Base-by-base conservation (phyloP, 2,113 vertebrate species). In the Phyllostomus discolor region DNA sequence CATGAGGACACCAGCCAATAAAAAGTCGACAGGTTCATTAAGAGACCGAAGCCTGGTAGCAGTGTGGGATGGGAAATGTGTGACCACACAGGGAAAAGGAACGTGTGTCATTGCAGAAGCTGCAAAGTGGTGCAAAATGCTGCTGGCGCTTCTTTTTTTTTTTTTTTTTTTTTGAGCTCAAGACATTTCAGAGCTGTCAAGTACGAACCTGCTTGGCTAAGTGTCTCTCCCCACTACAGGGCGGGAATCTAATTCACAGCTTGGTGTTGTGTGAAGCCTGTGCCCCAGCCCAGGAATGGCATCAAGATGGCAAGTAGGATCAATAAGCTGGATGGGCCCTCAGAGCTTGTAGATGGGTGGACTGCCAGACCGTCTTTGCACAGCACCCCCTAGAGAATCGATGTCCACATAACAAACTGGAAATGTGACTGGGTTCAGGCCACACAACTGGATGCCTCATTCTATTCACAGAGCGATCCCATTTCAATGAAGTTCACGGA, bases 171-270 rank as follows among this genome's bases (percentile, higher is more conserved):
- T n/a, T 78, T 94, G n/a, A 94, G 57, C 46, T 81, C 57, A 54
- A 90, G 75, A 73, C 24, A 54, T 72, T 83, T 92, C 76, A 43
- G 85, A 70, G 28, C 46, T 88, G n/a, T 87, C 79, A 50, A 82
- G 69, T 20, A 70, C 16, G 8, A 73, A n/a, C 75, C 69, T 75
- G 43, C 46, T 83, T 78, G 0, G 59, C 57, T 33, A 48, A 89
- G 67, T 62, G 43, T 50, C 1, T 81, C 33, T 80, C 28, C 35
- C 67, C 31, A 57, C 76, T 52, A n/a, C 38, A 64, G 62, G 83
- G 75, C 31, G 4, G 12, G 90, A 90, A 91, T 94, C 85, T 88
- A 90, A 62, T 94, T 96, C 82, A 90, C 94, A 96, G 85, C 50
- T 93, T 69, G 69, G n/a, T 66, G 35, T 57, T n/a, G 35, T 70